Conservation (phyloP, 2,797 vertebrate genomes). For the Tokudaia muenninki region DNA sequence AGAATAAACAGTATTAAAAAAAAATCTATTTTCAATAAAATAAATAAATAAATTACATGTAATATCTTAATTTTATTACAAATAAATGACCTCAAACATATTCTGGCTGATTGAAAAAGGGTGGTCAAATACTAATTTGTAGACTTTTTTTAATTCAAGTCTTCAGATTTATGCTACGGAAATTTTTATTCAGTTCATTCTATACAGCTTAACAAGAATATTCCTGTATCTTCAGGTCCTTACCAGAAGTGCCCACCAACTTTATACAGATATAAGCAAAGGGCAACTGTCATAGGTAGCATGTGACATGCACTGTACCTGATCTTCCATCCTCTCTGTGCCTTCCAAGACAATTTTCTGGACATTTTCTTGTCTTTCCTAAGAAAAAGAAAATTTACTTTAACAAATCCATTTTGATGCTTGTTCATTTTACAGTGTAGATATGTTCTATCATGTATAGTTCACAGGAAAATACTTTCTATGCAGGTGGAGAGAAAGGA, state of each 20-base stretch:
- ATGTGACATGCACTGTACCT: conserved; percentile 83
- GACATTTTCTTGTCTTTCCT: conserved; percentile 90
- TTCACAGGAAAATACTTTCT: conserved; percentile 69
- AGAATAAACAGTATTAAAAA: not conserved
- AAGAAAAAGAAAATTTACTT: conserved; percentile 82
- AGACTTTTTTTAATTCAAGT: conserved; percentile 69
- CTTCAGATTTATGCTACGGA: conserved; percentile 65
- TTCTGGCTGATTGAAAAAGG: not conserved
- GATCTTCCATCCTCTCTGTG: conserved; percentile 89
- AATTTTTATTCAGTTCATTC: conserved; percentile 60
- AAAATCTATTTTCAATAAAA: not conserved
- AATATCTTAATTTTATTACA: conserved; percentile 7
- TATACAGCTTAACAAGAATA: conserved; percentile 50
- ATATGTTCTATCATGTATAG: conserved; percentile 59
- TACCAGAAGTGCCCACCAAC: not conserved
- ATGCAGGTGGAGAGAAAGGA: not conserved
- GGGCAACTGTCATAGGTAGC: not conserved
- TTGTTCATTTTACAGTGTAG: conserved; percentile 60
- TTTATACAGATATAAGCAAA: not conserved
- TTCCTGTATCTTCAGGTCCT: conserved; percentile 45
- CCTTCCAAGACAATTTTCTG: conserved; percentile 90
- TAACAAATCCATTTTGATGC: conserved; percentile 54
- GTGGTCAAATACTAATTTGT: conserved; percentile 10
- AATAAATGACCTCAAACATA: conserved; percentile 60
- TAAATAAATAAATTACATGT: not conserved